phyloP scores from a whole-genome alignment of 2,113 vertebrate species.

The Apodemus sylvaticus region DNA sequence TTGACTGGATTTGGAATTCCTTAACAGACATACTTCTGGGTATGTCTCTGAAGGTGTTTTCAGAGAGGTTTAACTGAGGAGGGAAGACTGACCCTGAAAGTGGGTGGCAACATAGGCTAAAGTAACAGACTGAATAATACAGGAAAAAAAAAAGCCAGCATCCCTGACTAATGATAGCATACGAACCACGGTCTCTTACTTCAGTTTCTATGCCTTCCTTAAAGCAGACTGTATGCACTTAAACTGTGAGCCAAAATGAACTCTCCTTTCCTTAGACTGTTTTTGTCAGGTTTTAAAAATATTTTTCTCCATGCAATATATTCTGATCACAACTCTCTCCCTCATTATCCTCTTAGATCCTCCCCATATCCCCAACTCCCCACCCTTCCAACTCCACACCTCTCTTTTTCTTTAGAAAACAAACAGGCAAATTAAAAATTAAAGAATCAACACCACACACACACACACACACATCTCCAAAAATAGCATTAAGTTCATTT shows the following conservation, averaged over 20 bases:
- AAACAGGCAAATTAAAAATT: neutral
- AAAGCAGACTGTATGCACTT: too few species aligned
- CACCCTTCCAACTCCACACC: neutral
- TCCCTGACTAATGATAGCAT: neutral
- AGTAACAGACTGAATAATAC: neutral
- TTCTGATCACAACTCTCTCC: neutral
- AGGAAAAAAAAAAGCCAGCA: neutral
- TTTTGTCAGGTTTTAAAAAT: neutral
- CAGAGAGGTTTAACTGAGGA: neutral
- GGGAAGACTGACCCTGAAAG: neutral
- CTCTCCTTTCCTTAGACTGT: neutral
- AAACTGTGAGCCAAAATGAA: neutral
- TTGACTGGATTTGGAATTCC: neutral
- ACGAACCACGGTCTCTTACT: rapidly evolving
- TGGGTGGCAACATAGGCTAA: neutral
- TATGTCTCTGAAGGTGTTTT: neutral
- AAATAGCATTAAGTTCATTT: neutral
- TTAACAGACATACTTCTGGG: neutral
- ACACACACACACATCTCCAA: neutral
- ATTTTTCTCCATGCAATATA: neutral
- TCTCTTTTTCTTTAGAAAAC: neutral
- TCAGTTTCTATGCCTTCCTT: neutral
- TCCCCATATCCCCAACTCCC: neutral
- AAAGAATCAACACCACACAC: neutral
- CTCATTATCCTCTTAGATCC: too few species aligned